Evolutionary conservation across 2,113 vertebrate species (phyloP).

Genomic region (Gymnorhina tibicen): DNA sequence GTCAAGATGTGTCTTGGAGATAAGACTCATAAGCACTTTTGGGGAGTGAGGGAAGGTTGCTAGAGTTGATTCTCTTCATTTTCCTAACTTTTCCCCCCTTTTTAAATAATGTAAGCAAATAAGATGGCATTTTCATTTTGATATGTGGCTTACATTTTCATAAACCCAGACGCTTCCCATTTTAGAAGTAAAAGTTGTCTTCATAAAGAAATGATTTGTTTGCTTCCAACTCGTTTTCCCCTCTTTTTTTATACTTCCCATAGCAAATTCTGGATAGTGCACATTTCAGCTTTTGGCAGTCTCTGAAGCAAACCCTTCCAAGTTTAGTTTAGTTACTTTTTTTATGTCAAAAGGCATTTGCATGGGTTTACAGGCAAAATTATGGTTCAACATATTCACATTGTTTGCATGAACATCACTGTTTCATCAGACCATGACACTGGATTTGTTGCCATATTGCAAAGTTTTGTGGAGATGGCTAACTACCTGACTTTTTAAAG

Average conservation of each 20-base stretch:
- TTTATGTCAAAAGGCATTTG: slow-evolving; percentile 64
- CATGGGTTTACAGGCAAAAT: slow-evolving; percentile 58
- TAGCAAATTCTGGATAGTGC: slow-evolving; percentile 57
- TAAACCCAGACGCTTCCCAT: slow-evolving; percentile 59
- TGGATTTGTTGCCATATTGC: slow-evolving; percentile 20
- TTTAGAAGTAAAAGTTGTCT: slow-evolving; percentile 62
- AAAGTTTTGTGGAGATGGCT: neutral
- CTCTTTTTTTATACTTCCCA: slow-evolving; percentile 47
- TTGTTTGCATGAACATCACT: slow-evolving; percentile 49
- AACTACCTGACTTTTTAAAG: neutral
- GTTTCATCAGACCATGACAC: neutral
- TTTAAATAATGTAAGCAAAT: slow-evolving; percentile 54
- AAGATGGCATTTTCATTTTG: slow-evolving; percentile 57
- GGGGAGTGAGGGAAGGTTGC: slow-evolving; percentile 23
- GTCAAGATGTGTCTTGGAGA: slow-evolving; percentile 37
- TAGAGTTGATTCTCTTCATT: slow-evolving; percentile 30
- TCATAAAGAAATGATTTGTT: slow-evolving; percentile 60
- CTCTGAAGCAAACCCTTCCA: slow-evolving; percentile 51
- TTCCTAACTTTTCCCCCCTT: slow-evolving; percentile 37
- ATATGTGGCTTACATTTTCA: slow-evolving; percentile 55
- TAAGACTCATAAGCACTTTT: slow-evolving; percentile 31
- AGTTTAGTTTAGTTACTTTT: slow-evolving; percentile 68
- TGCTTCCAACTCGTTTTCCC: slow-evolving; percentile 50
- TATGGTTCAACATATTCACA: slow-evolving; percentile 54
- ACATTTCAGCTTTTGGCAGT: slow-evolving; percentile 64